A percentile compares a stretch with the other conserved stretches of the same genome.
Evolutionary conservation across 2,113 vertebrate species (phyloP).

Genomic region (Fulmarus glacialis): DNA sequence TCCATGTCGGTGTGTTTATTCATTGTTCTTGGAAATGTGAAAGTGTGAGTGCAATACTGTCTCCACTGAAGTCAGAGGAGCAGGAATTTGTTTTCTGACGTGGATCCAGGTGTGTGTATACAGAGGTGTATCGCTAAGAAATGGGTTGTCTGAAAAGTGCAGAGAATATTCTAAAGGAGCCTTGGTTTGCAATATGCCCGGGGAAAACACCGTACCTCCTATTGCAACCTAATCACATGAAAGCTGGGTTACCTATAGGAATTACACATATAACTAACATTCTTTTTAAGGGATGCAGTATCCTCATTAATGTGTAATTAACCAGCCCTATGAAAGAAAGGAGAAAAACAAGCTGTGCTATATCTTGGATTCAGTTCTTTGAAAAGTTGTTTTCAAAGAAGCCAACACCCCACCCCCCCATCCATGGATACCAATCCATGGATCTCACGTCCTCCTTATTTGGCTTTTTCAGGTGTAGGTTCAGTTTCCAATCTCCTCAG

Average conservation of each 20-base stretch:
- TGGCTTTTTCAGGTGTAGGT: neutral
- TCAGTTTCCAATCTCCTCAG: neutral
- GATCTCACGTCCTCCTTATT: neutral
- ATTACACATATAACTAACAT: neutral
- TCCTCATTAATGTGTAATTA: neutral
- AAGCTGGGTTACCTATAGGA: neutral
- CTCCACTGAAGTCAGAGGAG: neutral
- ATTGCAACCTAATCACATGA: neutral
- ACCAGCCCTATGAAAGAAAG: neutral
- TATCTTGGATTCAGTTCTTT: neutral
- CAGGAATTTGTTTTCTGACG: rapidly evolving
- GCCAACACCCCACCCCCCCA: neutral
- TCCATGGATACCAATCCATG: neutral
- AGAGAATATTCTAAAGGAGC: neutral
- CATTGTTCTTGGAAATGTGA: neutral
- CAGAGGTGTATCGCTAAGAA: neutral
- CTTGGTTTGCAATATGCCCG: neutral
- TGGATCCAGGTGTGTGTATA: neutral
- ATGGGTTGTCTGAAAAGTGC: neutral
- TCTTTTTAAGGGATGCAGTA: neutral
- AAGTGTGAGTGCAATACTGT: neutral
- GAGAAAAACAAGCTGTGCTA: neutral
- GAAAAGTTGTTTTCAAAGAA: neutral
- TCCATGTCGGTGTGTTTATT: neutral
- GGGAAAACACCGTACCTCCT: neutral